phyloP scores from a whole-genome alignment of 2,113 vertebrate species.

The Ginglymostoma cirratum region DNA sequence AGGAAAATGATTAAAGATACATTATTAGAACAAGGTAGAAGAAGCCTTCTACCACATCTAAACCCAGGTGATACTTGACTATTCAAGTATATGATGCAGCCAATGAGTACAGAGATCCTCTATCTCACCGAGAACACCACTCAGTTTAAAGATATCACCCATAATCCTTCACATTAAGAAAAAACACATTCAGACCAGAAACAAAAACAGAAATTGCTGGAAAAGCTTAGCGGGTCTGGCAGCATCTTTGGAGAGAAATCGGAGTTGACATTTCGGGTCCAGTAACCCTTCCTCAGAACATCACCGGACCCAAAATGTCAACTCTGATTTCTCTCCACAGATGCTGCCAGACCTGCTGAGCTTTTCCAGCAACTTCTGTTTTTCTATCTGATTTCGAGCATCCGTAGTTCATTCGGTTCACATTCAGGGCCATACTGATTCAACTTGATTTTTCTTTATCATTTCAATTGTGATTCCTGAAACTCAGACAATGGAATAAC shows the following conservation, averaged over 20 bases:
- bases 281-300: no score
- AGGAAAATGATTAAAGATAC: neutral
- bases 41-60: neutral
- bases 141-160: neutral
- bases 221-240: no score
- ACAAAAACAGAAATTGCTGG: no score
- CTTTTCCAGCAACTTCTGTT: no score
- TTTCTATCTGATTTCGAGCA: neutral
- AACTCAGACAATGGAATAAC: neutral
- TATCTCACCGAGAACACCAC: neutral
- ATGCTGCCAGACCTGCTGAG: no score
- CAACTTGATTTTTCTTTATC: neutral
- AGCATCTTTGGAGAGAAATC: no score
- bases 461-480: neutral
- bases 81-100: neutral
- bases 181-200: neutral
- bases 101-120: neutral
- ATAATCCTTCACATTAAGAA: no score
- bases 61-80: neutral
- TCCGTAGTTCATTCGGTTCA: no score
- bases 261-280: no score
- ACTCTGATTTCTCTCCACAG: no score
- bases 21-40: neutral
- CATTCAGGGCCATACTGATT: neutral
- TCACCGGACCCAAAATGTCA: no score